Conservation (phyloP, 2,888 invertebrate genomes). For the Lasioglossum vierecki region DNA sequence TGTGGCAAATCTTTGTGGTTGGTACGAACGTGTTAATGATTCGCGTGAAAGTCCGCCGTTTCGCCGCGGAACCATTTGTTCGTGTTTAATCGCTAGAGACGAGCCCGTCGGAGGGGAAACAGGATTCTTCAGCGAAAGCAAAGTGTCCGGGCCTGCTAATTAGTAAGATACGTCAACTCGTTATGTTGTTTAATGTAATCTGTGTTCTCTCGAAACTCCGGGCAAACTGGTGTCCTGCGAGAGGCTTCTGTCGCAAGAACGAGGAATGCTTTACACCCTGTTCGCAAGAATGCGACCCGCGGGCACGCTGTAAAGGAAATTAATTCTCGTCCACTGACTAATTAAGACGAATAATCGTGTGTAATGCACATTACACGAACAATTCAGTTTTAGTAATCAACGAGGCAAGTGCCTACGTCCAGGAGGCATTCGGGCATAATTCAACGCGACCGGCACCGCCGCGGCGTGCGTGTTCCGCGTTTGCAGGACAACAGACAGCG, state of each 20-base stretch:
- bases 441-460: neutral
- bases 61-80: neutral
- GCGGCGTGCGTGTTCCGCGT: neutral
- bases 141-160: constrained; percentile 53
- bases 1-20: neutral
- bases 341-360: constrained; percentile 66
- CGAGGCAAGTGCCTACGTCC: constrained; percentile 28
- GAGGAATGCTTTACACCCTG: constrained; percentile 49
- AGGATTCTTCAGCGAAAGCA: constrained; percentile 46
- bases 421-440: constrained; percentile 11
- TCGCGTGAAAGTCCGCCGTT: neutral
- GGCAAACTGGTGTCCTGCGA: constrained; percentile 51
- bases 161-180: constrained; percentile 62
- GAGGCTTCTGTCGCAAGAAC: constrained; percentile 36
- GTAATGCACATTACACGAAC: constrained; percentile 26
- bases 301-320: constrained; percentile 59
- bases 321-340: constrained; percentile 62
- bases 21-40: neutral
- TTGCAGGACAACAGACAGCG: neutral
- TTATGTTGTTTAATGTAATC: constrained; percentile 65
- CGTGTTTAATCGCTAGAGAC: neutral
- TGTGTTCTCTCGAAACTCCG: constrained; percentile 58
- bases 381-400: constrained; percentile 51
- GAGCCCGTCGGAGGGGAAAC: neutral
- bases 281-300: constrained; percentile 59